phyloP scores from a whole-genome alignment of 2,888 invertebrate genomes.

The Sarcophaga caerulescens region DNA sequence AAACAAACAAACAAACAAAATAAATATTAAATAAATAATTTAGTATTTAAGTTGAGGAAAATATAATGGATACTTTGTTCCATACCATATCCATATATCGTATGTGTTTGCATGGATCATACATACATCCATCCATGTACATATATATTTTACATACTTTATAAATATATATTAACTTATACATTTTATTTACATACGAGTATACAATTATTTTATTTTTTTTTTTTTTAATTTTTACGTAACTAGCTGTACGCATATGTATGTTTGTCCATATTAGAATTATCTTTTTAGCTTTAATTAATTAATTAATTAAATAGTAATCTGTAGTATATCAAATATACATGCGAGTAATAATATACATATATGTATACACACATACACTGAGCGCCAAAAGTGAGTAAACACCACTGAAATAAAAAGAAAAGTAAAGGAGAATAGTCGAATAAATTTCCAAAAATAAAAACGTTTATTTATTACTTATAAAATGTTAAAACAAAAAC shows the following conservation, averaged over 20 bases:
- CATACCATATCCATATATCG: too few relatives aligned
- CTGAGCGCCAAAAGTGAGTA: too few relatives aligned
- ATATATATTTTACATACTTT: background rate
- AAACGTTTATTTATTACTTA: too few relatives aligned
- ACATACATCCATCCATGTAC: too few relatives aligned
- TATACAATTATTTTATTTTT: background rate
- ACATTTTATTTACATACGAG: background rate
- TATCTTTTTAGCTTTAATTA: conserved; percentile 65
- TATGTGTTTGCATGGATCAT: conserved; percentile 19
- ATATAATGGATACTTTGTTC: too few relatives aligned
- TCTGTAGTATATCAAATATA: background rate
- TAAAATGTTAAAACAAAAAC: too few relatives aligned
- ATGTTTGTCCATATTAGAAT: conserved; percentile 72
- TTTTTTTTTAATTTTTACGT: conserved; percentile 25
- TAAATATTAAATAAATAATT: background rate
- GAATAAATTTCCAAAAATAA: too few relatives aligned
- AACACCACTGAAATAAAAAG: too few relatives aligned
- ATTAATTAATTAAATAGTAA: conserved; percentile 29
- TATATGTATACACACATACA: conserved; percentile 8
- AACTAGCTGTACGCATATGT: conserved; percentile 15
- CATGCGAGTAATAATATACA: conserved; percentile 67
- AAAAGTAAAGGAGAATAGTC: too few relatives aligned
- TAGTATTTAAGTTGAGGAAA: background rate
- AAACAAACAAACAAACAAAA: background rate
- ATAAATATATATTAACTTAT: too few relatives aligned